phyloP scores from a whole-genome alignment of 2,113 vertebrate species.

The Excalfactoria chinensis region DNA sequence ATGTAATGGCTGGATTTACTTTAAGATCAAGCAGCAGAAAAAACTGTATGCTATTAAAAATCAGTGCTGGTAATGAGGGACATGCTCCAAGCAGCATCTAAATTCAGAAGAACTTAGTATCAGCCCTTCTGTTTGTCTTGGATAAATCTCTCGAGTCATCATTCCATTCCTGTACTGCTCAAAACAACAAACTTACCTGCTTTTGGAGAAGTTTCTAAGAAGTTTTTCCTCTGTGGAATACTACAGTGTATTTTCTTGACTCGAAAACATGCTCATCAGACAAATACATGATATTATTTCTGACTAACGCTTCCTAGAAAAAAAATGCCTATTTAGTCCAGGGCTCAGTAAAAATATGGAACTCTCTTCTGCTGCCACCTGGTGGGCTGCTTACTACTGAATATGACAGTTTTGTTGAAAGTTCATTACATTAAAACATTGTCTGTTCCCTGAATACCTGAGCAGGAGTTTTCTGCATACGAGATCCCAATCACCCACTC shows the following conservation, averaged over 20 bases:
- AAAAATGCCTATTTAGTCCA: not conserved
- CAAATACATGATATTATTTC: not conserved
- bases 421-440: not conserved
- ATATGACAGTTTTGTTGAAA: not conserved
- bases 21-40: not conserved
- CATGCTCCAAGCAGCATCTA: not conserved
- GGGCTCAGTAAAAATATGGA: not conserved
- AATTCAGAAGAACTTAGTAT: not conserved
- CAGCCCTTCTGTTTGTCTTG: not conserved
- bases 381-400: constrained; percentile 30
- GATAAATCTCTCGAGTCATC: not conserved
- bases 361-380: constrained; percentile 78
- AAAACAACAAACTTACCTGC: not conserved
- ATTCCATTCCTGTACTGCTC: not conserved
- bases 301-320: not conserved
- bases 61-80: not conserved
- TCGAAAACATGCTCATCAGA: not conserved
- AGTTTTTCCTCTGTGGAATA: not conserved
- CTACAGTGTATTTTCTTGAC: not conserved
- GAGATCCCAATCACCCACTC: not conserved
- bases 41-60: not conserved
- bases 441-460: not conserved
- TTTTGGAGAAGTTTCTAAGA: not conserved
- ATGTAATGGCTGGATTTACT: not conserved
- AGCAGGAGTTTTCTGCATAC: not conserved